These are phyloP conservation scores for Helicoverpa zea DNA, from an alignment of 1,140 invertebrate species.

Conservation along the genomic window DNA sequence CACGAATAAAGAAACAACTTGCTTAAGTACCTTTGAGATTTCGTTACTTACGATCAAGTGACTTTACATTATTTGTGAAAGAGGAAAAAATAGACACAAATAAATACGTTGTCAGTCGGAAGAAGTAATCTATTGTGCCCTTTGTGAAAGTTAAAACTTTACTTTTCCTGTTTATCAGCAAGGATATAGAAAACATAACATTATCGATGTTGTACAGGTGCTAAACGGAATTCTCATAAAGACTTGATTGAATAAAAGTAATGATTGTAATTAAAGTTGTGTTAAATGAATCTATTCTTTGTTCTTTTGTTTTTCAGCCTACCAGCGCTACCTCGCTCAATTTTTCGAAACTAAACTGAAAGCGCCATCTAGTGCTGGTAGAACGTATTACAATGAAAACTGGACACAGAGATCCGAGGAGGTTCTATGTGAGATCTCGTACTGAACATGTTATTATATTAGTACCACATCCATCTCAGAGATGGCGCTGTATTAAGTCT, in stretches of 20 bases:
- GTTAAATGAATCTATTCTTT: background rate
- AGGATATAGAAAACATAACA: too few species aligned
- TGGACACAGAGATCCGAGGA: slow-evolving; percentile 1
- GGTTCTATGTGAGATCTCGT: background rate
- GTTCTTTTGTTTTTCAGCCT: background rate
- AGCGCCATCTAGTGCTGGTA: slow-evolving; percentile 5
- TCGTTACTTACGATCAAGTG: background rate
- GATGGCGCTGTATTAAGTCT: slow-evolving; percentile 19
- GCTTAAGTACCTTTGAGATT: background rate
- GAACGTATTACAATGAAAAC: background rate
- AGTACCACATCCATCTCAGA: slow-evolving; percentile 6
- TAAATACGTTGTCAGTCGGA: too few species aligned
- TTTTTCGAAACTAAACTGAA: background rate
- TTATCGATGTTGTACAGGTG: too few species aligned
- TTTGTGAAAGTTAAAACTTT: too few species aligned
- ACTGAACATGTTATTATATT: background rate
- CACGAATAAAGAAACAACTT: background rate
- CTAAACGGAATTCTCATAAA: too few species aligned
- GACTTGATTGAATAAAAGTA: too few species aligned
- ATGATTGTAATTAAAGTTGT: too few species aligned
- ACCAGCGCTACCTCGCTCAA: slow-evolving; percentile 6
- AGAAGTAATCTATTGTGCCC: too few species aligned
- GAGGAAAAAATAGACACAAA: too few species aligned
- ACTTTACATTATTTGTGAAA: too few species aligned
- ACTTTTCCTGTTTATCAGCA: too few species aligned